A percentile compares a stretch with the other conserved stretches of the same genome.
Conservation (phyloP, 2,888 invertebrate genomes). For the Prionchulus punctatus region DNA sequence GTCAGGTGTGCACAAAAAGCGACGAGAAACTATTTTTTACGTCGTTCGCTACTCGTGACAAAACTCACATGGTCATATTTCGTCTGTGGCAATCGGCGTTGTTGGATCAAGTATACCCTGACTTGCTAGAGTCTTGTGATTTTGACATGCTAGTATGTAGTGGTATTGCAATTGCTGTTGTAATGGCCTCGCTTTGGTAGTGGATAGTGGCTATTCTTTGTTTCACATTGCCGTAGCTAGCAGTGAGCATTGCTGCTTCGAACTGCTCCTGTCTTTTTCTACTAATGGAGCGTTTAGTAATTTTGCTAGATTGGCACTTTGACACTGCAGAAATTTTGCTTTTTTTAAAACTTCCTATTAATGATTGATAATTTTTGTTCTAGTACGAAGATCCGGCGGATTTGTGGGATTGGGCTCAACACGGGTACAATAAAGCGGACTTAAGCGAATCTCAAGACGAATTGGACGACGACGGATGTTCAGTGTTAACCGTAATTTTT, state of each 20-base stretch:
- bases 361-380: background rate
- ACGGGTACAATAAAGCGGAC: conserved; percentile 11
- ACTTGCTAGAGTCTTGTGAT: too few relatives aligned
- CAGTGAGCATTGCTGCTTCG: too few relatives aligned
- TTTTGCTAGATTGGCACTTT: too few relatives aligned
- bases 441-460: background rate
- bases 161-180: too few relatives aligned
- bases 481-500: background rate
- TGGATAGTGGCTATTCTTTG: too few relatives aligned
- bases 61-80: conserved; percentile 84
- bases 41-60: conserved; percentile 81
- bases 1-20: conserved; percentile 40
- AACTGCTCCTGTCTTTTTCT: too few relatives aligned
- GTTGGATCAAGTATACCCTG: conserved; percentile 55
- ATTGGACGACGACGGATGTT: background rate
- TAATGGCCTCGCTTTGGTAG: too few relatives aligned
- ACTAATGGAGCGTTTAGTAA: too few relatives aligned
- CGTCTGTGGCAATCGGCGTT: conserved; percentile 88
- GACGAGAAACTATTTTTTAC: conserved; percentile 79
- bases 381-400: conserved; percentile 10
- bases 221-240: too few relatives aligned
- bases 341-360: background rate
- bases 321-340: too few relatives aligned
- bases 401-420: conserved; percentile 12
- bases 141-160: too few relatives aligned